phyloP scores from a whole-genome alignment of 2,888 invertebrate genomes.

The Drosophila paranaensis region DNA sequence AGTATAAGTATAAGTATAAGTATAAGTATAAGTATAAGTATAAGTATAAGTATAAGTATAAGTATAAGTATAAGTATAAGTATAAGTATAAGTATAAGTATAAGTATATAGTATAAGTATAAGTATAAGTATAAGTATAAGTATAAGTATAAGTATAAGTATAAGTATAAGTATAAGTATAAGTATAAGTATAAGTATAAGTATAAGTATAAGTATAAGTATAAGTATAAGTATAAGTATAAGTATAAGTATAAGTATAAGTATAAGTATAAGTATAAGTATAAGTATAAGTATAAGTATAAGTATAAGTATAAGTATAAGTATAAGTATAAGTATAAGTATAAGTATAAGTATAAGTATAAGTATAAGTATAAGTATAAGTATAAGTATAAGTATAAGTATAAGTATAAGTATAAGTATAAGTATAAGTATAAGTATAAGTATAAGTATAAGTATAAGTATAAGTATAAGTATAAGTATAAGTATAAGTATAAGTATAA shows the following conservation, averaged over 20 bases:
- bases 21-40: conserved; percentile 5
- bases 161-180: conserved; percentile 7
- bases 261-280: conserved; percentile 5
- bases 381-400: conserved; percentile 7
- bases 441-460: conserved; percentile 5
- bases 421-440: conserved; percentile 6
- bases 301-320: conserved; percentile 6
- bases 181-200: conserved; percentile 7
- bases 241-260: conserved; percentile 5
- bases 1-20: conserved; percentile 6
- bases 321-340: conserved; percentile 6
- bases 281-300: conserved; percentile 6
- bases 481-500: conserved; percentile 7
- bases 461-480: conserved; percentile 7
- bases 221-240: conserved; percentile 7
- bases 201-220: conserved; percentile 7
- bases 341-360: conserved; percentile 6
- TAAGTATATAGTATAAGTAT: conserved; percentile 6
- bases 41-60: conserved; percentile 7
- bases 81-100: conserved; percentile 6
- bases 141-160: conserved; percentile 7
- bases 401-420: conserved; percentile 7
- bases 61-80: conserved; percentile 7
- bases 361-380: conserved; percentile 5
- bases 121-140: conserved; percentile 6